Evolutionary conservation across 1,140 invertebrate genomes (phyloP).

Genomic region (Brachionus angularis): DNA sequence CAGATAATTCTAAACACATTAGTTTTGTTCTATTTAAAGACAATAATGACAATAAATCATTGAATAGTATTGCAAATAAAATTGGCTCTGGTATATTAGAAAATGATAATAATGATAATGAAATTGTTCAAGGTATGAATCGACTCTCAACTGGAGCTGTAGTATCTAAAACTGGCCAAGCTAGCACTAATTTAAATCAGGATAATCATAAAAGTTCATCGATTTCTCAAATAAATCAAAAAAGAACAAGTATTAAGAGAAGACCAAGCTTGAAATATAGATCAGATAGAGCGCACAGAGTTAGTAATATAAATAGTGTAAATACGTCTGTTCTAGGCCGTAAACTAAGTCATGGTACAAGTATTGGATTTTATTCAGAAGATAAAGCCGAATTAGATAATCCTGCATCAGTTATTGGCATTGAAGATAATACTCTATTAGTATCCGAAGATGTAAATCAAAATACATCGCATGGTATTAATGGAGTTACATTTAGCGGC

Average conservation of each 20-base stretch:
- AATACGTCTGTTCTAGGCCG: background rate
- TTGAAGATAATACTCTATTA: background rate
- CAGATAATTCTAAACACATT: background rate
- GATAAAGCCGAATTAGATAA: conserved; percentile 21
- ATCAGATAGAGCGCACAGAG: background rate
- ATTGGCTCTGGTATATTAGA: background rate
- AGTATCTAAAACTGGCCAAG: conserved; percentile 6
- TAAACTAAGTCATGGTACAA: conserved; percentile 30
- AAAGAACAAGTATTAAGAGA: conserved; percentile 22
- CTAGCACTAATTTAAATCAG: background rate
- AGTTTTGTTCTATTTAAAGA: conserved; percentile 15
- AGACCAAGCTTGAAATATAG: conserved; percentile 16
- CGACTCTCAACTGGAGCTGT: conserved; percentile 19
- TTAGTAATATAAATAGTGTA: conserved; percentile 8
- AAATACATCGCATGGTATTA: background rate
- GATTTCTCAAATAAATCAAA: conserved; percentile 15
- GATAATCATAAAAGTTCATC: conserved; percentile 15
- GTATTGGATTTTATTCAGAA: background rate
- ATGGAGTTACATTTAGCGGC: conserved; percentile 15
- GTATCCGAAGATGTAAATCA: conserved; percentile 1
- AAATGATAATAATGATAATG: background rate
- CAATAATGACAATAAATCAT: background rate
- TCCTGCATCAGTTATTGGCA: background rate
- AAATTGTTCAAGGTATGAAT: background rate
- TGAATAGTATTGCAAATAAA: conserved; percentile 1